Evolutionary conservation across 1,140 invertebrate genomes (phyloP).

Genomic region (Tribolium madens): DNA sequence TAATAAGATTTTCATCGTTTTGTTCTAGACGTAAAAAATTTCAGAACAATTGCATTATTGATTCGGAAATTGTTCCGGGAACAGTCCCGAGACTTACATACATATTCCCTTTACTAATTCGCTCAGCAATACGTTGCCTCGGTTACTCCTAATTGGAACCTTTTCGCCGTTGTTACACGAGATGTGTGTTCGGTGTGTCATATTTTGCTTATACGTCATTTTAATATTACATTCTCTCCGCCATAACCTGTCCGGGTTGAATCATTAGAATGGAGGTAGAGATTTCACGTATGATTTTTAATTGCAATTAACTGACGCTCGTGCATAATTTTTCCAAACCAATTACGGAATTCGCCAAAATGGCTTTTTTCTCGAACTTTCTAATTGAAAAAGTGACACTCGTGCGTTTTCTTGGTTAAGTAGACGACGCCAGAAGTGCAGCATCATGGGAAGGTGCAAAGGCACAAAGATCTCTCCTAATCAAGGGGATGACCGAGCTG

Average conservation of each 20-base stretch:
- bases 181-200: conserved; percentile 47
- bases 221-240: conserved; percentile 35
- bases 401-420: conserved; percentile 39
- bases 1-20: conserved; percentile 14
- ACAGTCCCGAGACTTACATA: conserved; percentile 26
- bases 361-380: too few species aligned
- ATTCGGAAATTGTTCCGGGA: conserved; percentile 28
- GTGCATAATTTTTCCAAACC: not conserved
- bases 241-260: conserved; percentile 5
- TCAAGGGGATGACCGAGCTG: conserved; percentile 52
- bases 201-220: conserved; percentile 47
- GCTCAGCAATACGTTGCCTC: conserved; percentile 50
- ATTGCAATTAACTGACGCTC: conserved; percentile 11
- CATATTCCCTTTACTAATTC: conserved; percentile 51
- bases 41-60: conserved; percentile 24
- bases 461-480: conserved; percentile 50
- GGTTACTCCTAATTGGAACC: conserved; percentile 56
- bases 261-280: conserved; percentile 15
- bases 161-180: conserved; percentile 55
- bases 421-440: conserved; percentile 43
- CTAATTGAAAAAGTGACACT: conserved; percentile 47
- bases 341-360: conserved; percentile 20
- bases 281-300: conserved; percentile 30
- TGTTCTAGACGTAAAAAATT: conserved; percentile 2
- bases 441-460: conserved; percentile 47